These are phyloP conservation scores for Perdita meconis DNA, from an alignment of 2,888 invertebrate species.

Conservation along the genomic window DNA sequence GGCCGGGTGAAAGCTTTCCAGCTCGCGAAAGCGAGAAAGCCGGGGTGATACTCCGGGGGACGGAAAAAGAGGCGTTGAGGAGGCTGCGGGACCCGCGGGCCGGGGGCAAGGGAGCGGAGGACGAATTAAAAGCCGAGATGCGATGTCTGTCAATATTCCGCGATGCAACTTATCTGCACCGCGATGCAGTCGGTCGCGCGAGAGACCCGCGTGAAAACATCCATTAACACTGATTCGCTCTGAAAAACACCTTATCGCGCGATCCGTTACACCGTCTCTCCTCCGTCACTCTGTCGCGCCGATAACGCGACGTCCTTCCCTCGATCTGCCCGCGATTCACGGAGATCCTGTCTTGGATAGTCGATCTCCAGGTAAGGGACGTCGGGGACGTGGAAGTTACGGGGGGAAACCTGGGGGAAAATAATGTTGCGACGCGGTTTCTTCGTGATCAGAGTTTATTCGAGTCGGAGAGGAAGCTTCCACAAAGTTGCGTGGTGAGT, in stretches of 20 bases:
- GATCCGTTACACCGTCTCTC: slow-evolving; percentile 58
- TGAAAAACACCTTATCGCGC: slow-evolving; percentile 74
- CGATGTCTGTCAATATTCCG: slow-evolving; percentile 73
- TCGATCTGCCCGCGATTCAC: slow-evolving; percentile 5
- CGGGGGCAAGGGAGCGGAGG: slow-evolving; percentile 12
- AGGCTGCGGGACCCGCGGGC: neutral
- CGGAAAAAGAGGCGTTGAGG: slow-evolving; percentile 20
- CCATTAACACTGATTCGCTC: slow-evolving; percentile 74
- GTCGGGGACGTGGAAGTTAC: neutral
- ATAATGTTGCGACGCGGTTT: too few species aligned
- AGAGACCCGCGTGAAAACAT: slow-evolving; percentile 75
- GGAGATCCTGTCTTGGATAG: slow-evolving; percentile 3
- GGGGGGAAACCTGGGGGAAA: too few species aligned
- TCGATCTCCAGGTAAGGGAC: neutral
- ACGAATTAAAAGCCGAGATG: slow-evolving; percentile 62
- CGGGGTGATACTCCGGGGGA: neutral
- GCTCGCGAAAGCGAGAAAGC: slow-evolving; percentile 46
- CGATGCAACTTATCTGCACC: slow-evolving; percentile 53
- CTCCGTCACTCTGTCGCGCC: slow-evolving; percentile 40
- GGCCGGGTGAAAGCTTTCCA: slow-evolving; percentile 61
- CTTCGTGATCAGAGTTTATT: too few species aligned
- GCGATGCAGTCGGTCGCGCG: slow-evolving; percentile 67
- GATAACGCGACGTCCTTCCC: slow-evolving; percentile 5
- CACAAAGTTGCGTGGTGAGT: too few species aligned
- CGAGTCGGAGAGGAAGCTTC: too few species aligned